Evolutionary conservation across 2,888 invertebrate genomes (phyloP).

Genomic region (Bursaphelenchus okinawaensis): DNA sequence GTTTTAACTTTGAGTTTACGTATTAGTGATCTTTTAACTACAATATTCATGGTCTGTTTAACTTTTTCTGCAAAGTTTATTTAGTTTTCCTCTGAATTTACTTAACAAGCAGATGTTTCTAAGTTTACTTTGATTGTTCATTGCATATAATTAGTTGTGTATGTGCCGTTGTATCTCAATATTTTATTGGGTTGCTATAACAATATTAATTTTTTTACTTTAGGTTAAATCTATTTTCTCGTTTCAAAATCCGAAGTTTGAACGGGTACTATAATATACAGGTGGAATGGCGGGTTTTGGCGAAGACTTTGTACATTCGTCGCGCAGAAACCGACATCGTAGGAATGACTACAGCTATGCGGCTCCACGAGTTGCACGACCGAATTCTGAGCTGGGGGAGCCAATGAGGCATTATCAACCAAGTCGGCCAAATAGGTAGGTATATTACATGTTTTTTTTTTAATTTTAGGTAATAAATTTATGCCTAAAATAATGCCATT

Average conservation of each 20-base stretch:
- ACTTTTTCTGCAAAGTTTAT: too few species aligned
- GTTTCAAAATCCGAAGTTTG: not conserved
- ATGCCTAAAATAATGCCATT: too few species aligned
- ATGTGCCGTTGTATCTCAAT: too few species aligned
- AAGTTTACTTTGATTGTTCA: too few species aligned
- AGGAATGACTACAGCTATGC: slow-evolving; percentile 4
- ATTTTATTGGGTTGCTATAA: too few species aligned
- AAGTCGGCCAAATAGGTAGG: not conserved
- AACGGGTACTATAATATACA: not conserved
- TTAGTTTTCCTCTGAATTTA: too few species aligned
- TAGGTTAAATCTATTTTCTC: not conserved
- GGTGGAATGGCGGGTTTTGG: slow-evolving; percentile 4
- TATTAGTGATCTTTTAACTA: too few species aligned
- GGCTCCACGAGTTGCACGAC: not conserved
- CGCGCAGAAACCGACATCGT: slow-evolving; percentile 8
- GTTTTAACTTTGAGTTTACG: too few species aligned
- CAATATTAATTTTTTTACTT: too few species aligned
- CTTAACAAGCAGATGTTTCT: too few species aligned
- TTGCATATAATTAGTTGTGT: too few species aligned
- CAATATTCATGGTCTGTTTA: too few species aligned
- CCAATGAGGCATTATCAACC: not conserved
- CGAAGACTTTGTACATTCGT: slow-evolving; percentile 11
- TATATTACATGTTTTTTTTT: not conserved
- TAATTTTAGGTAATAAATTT: not conserved
- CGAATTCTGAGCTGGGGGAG: not conserved